Conservation (phyloP, 2,888 invertebrate species). For the Cheilosia soror region DNA sequence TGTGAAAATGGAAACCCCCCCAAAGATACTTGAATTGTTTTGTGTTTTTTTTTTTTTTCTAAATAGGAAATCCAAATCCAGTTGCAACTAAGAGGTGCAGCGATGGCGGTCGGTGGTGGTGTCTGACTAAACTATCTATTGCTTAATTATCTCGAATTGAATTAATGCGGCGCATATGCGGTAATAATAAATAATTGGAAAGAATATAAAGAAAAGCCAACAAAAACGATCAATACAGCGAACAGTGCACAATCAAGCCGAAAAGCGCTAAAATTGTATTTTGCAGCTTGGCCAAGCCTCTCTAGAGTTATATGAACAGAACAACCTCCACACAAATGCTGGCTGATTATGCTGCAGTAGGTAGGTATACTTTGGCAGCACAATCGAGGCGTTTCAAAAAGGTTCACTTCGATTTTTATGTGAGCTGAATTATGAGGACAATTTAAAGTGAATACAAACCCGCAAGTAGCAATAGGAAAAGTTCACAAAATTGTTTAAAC, state of each 20-base stretch:
- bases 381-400: conserved; percentile 31
- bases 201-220: conserved; percentile 21
- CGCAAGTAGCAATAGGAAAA: neutral
- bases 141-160: conserved; percentile 74
- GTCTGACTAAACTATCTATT: conserved; percentile 75
- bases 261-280: conserved; percentile 61
- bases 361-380: conserved; percentile 10
- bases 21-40: no score
- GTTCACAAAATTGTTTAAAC: no score
- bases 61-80: conserved; percentile 70
- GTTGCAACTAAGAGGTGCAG: conserved; percentile 58
- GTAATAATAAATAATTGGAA: conserved; percentile 74
- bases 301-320: conserved; percentile 53
- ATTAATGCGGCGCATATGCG: conserved; percentile 72
- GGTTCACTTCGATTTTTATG: conserved; percentile 20
- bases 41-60: conserved; percentile 7
- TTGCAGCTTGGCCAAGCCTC: conserved; percentile 69
- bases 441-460: neutral
- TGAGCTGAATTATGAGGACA: neutral
- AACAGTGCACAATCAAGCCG: conserved; percentile 53
- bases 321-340: conserved; percentile 46
- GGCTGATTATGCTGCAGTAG: conserved; percentile 5
- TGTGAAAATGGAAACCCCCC: conserved; percentile 32
- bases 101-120: conserved; percentile 31
- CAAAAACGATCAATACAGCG: conserved; percentile 34